Conservation (phyloP, 2,888 invertebrate species). For the Cordylochernes scorpioides region DNA sequence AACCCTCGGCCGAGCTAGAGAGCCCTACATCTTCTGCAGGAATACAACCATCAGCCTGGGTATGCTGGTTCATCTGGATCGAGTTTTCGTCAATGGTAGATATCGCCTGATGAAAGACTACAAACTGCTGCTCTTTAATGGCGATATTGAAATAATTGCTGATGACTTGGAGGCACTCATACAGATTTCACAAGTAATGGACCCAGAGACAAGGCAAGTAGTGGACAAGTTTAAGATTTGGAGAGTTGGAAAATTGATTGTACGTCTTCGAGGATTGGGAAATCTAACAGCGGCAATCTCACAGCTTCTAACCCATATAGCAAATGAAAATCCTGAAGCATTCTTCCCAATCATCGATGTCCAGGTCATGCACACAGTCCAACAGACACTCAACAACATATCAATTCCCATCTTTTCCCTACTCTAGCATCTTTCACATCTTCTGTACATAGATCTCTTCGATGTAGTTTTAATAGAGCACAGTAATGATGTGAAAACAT, state of each 20-base stretch:
- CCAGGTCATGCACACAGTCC: conserved; percentile 6
- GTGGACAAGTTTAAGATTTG: too few species aligned
- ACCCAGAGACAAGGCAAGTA: conserved; percentile 8
- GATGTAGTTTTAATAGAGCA: too few species aligned
- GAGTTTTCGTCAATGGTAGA: conserved; percentile 11
- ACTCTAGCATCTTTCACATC: too few species aligned
- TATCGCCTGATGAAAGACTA: conserved; percentile 15
- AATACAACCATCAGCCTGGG: conserved; percentile 13
- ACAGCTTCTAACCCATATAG: conserved; percentile 6
- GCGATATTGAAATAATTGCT: conserved; percentile 14
- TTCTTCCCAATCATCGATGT: conserved; percentile 8
- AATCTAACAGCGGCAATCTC: conserved; percentile 13
- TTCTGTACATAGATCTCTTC: too few species aligned
- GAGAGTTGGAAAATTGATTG: conserved; percentile 8
- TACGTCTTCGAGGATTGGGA: conserved; percentile 10
- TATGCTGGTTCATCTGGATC: conserved; percentile 13
- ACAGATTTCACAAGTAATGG: conserved; percentile 13
- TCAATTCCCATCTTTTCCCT: conserved; percentile 13
- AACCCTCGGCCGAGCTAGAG: conserved; percentile 12
- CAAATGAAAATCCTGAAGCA: conserved; percentile 7
- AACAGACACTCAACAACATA: conserved; percentile 9
- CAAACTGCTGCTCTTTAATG: conserved; percentile 14
- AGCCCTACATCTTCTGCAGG: conserved; percentile 13
- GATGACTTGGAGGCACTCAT: conserved; percentile 12
- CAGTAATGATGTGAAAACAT: too few species aligned